A percentile compares a stretch with the other conserved stretches of the same genome.
Evolutionary conservation across 2,888 invertebrate genomes (phyloP).

Genomic region (Eledone cirrhosa): DNA sequence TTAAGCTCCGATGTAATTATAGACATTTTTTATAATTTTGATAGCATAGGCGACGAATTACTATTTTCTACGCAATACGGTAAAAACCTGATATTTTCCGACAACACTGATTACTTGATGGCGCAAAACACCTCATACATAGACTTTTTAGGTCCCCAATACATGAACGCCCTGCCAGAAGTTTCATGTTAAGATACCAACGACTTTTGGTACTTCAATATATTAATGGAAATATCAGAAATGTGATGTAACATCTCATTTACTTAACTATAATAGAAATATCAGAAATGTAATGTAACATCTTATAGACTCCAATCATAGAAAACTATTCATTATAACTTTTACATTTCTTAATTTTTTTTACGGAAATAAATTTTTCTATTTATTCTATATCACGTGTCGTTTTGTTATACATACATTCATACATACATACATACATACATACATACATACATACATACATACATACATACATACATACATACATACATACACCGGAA

Average conservation of each 20-base stretch:
- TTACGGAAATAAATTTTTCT: too few relatives aligned
- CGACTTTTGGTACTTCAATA: not conserved
- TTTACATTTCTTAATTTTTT: too few relatives aligned
- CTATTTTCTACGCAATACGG: not conserved
- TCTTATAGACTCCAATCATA: too few relatives aligned
- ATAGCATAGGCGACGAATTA: not conserved
- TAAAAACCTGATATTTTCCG: not conserved
- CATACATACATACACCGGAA: too few relatives aligned
- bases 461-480: too few relatives aligned
- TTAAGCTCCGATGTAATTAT: not conserved
- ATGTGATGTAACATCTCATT: not conserved
- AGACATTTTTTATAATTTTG: not conserved
- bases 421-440: too few relatives aligned
- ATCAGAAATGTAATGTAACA: too few relatives aligned
- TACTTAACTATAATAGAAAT: not conserved
- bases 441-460: too few relatives aligned
- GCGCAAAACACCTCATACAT: not conserved
- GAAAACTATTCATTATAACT: too few relatives aligned
- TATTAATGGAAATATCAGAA: too few relatives aligned
- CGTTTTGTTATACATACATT: too few relatives aligned
- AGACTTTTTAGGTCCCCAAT: not conserved
- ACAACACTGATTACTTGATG: not conserved
- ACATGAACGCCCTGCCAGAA: not conserved
- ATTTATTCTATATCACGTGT: too few relatives aligned
- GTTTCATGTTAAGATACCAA: not conserved